These are phyloP conservation scores for Varanus komodoensis DNA, from an alignment of 2,113 vertebrate species.

Conservation along the genomic window DNA sequence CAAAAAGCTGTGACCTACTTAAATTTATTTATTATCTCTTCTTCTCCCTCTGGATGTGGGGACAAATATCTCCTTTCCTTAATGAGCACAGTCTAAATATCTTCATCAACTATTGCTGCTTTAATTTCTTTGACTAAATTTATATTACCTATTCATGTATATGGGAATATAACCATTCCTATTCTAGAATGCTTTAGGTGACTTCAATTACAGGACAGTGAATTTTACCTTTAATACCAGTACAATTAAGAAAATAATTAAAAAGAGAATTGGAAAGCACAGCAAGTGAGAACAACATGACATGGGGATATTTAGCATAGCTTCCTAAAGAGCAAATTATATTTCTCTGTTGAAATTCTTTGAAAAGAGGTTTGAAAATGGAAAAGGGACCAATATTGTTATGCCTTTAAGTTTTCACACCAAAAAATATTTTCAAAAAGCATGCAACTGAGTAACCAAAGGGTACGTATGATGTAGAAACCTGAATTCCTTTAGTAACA, in stretches of 20 bases:
- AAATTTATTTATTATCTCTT: slow-evolving; percentile 22
- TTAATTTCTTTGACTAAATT: slow-evolving; percentile 24
- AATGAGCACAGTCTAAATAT: slow-evolving; percentile 9
- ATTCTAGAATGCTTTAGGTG: neutral
- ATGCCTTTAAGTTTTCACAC: slow-evolving; percentile 18
- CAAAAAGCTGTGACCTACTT: neutral
- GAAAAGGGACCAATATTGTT: neutral
- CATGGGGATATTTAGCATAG: neutral
- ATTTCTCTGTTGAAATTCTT: neutral
- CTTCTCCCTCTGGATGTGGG: slow-evolving; percentile 3
- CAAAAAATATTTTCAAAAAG: neutral
- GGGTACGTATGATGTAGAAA: neutral
- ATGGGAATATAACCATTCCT: neutral
- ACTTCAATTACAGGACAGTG: slow-evolving; percentile 19
- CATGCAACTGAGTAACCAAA: neutral
- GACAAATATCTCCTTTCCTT: neutral
- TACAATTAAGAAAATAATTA: neutral
- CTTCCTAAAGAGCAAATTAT: slow-evolving; percentile 17
- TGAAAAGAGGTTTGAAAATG: slow-evolving; percentile 3
- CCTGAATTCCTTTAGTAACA: neutral
- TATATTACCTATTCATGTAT: neutral
- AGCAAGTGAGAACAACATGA: slow-evolving; percentile 22
- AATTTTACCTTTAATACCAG: slow-evolving; percentile 21
- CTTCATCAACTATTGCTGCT: neutral
- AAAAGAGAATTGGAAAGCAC: slow-evolving; percentile 28